Evolutionary conservation across 2,888 invertebrate species (phyloP).

Genomic region (Meiosimyza platycephala): DNA sequence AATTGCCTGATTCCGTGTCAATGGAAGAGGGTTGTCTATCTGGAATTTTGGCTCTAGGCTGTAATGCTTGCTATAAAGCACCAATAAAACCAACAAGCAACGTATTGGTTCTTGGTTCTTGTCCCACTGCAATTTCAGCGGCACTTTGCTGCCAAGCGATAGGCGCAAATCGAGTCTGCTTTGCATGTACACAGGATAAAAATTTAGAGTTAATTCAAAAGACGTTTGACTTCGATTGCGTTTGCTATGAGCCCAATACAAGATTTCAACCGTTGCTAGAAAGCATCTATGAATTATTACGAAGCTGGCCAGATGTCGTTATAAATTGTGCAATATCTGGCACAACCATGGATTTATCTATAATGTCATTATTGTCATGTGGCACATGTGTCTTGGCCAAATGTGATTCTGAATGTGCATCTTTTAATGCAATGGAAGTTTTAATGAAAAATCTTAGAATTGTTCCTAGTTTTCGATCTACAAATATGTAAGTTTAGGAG

Average conservation of each 20-base stretch:
- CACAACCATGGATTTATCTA: constrained; percentile 57
- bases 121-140: constrained; percentile 55
- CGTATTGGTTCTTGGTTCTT: constrained; percentile 57
- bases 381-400: constrained; percentile 58
- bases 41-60: constrained; percentile 56
- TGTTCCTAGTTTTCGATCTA: constrained; percentile 58
- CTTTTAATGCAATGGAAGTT: constrained; percentile 58
- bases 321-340: constrained; percentile 59
- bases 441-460: constrained; percentile 60
- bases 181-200: constrained; percentile 49
- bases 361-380: constrained; percentile 56
- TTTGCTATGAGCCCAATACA: constrained; percentile 46
- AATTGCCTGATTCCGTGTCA: constrained; percentile 49
- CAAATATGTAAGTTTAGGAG: constrained; percentile 55
- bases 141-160: constrained; percentile 57
- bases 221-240: constrained; percentile 51
- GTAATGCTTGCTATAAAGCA: constrained; percentile 57
- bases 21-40: constrained; percentile 56
- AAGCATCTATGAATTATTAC: constrained; percentile 46
- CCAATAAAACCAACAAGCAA: constrained; percentile 54
- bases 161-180: constrained; percentile 54
- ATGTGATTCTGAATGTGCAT: constrained; percentile 58
- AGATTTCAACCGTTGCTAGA: constrained; percentile 49
- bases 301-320: constrained; percentile 55
- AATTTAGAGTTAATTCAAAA: constrained; percentile 46